Evolutionary conservation across 1,140 invertebrate species (phyloP).

Genomic region (Drepana arcuata): DNA sequence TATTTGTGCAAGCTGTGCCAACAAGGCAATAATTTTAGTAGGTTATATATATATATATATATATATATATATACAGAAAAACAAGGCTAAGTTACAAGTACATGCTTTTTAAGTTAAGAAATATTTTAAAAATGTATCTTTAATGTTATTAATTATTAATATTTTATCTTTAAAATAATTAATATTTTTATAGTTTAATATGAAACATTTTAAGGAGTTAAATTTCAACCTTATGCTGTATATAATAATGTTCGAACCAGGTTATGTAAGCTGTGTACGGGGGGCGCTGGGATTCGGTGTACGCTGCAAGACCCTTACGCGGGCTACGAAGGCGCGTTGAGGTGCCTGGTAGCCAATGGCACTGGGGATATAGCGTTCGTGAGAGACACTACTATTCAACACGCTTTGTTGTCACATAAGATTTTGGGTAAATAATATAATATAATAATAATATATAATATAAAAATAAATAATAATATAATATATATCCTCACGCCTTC

Average conservation of each 20-base stretch:
- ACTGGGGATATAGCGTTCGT: slow-evolving; percentile 94
- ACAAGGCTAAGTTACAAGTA: too few species aligned
- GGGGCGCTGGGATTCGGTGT: slow-evolving; percentile 84
- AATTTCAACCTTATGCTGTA: not conserved
- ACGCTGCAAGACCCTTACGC: slow-evolving; percentile 91
- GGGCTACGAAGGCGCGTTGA: slow-evolving; percentile 91
- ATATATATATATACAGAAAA: too few species aligned
- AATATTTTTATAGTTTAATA: not conserved
- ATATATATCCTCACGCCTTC: too few species aligned
- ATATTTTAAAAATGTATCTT: too few species aligned
- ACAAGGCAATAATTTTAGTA: too few species aligned
- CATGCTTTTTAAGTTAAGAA: too few species aligned
- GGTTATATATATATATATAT: too few species aligned
- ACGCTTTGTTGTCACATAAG: slow-evolving; percentile 44
- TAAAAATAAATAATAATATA: too few species aligned
- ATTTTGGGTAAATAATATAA: slow-evolving; percentile 39
- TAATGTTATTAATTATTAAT: not conserved
- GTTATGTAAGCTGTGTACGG: slow-evolving; percentile 89
- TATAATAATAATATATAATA: not conserved
- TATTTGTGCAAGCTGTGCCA: too few species aligned
- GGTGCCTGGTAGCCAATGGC: slow-evolving; percentile 83
- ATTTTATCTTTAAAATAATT: not conserved
- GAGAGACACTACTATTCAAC: slow-evolving; percentile 84
- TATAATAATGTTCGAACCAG: slow-evolving; percentile 26
- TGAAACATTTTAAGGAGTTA: too few species aligned